Percentiles rank a stretch among this genome's conserved stretches.
phyloP scores from a whole-genome alignment of 2,888 invertebrate genomes.

The Blastobasis lacticolella region DNA sequence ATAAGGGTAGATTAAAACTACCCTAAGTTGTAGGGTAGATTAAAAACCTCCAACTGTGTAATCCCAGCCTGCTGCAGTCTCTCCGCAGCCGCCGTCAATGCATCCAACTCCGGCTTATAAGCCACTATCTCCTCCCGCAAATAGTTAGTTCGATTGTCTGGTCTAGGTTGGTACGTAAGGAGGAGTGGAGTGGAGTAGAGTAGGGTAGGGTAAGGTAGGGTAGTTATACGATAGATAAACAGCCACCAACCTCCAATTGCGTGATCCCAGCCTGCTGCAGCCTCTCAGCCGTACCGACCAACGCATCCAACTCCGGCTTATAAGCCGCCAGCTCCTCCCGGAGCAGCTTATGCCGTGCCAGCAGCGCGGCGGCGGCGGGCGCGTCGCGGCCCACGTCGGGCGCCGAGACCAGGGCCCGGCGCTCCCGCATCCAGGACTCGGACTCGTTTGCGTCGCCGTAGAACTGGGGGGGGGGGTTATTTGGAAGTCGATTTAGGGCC shows the following conservation, averaged over 20 bases:
- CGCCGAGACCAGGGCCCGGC: conserved; percentile 91
- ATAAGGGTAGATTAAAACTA: too few species aligned
- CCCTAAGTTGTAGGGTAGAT: too few species aligned
- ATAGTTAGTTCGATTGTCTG: too few species aligned
- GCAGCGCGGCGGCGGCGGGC: conserved; percentile 89
- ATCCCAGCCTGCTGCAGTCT: conserved; percentile 85
- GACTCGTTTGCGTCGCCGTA: conserved; percentile 98
- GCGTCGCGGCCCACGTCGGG: conserved; percentile 95
- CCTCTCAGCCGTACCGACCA: conserved; percentile 85
- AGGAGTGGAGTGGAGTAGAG: too few species aligned
- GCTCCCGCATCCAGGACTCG: conserved; percentile 98
- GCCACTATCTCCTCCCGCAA: conserved; percentile 92
- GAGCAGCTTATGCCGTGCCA: conserved; percentile 89
- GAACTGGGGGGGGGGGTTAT: conserved; percentile 77
- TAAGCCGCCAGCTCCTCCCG: conserved; percentile 94
- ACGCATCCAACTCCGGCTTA: conserved; percentile 86
- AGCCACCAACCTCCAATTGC: conserved; percentile 24
- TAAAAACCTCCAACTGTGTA: too few species aligned
- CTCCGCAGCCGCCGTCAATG: conserved; percentile 86
- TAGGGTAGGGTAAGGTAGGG: too few species aligned
- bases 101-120: conserved; percentile 88
- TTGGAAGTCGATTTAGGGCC: too few species aligned
- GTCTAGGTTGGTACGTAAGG: too few species aligned
- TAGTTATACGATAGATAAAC: too few species aligned
- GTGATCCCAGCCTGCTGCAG: conserved; percentile 83